Percentiles rank a stretch among this genome's conserved stretches.
These are phyloP conservation scores for Falco naumanni DNA, from an alignment of 2,797 vertebrate genomes.

Conservation along the genomic window DNA sequence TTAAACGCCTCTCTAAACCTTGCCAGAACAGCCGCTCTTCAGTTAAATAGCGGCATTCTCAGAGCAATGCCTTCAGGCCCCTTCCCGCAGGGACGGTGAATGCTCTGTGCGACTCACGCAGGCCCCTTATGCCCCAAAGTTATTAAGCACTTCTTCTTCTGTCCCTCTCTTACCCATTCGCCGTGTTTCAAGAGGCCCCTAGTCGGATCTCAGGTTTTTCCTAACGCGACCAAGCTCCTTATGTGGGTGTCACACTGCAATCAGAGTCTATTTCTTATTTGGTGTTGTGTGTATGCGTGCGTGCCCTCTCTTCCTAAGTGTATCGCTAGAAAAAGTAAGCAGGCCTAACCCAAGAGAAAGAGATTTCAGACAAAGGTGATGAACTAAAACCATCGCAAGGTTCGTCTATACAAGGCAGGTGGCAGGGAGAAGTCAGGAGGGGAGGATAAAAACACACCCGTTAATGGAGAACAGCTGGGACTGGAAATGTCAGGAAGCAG, in stretches of 20 bases:
- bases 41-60: accelerated
- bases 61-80: neutral
- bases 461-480: neutral
- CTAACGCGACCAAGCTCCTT: neutral
- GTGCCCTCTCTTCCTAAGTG: neutral
- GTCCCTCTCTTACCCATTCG: accelerated
- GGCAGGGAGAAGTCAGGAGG: neutral
- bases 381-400: neutral
- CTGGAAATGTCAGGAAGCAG: neutral
- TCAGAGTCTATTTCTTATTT: neutral
- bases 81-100: accelerated
- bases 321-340: neutral
- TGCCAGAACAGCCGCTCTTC: neutral
- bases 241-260: accelerated
- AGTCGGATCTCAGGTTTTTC: accelerated
- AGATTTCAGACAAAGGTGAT: neutral
- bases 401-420: accelerated
- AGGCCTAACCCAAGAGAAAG: neutral
- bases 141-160: neutral
- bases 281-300: neutral
- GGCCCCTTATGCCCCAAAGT: neutral
- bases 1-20: neutral
- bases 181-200: accelerated
- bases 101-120: neutral
- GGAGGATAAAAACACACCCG: neutral